Conservation (phyloP, 2,113 vertebrate genomes). For the Limnothrissa miodon region DNA sequence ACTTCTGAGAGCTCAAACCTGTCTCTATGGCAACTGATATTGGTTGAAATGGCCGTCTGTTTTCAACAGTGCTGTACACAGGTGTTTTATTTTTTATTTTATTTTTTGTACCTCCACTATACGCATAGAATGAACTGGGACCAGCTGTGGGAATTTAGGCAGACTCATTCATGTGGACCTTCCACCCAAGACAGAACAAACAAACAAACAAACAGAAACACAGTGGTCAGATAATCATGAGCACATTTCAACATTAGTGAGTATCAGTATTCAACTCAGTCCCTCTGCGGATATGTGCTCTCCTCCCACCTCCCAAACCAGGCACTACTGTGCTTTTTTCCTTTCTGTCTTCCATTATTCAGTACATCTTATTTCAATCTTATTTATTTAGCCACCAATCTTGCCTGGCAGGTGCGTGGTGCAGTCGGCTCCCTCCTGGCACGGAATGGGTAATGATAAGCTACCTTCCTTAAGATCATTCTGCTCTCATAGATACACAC, state of each 20-base stretch:
- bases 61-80: neutral
- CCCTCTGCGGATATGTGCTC: neutral
- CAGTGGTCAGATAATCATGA: neutral
- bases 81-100: neutral
- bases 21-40: constrained; percentile 50
- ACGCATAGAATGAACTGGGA: neutral
- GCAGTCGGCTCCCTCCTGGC: constrained; percentile 65
- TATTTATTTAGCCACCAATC: constrained; percentile 66
- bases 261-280: neutral
- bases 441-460: constrained; percentile 62
- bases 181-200: constrained; percentile 15
- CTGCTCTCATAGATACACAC: constrained; percentile 16
- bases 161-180: constrained; percentile 18
- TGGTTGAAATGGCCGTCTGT: constrained; percentile 25
- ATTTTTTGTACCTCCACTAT: neutral
- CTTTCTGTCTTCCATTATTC: neutral
- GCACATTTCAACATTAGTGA: neutral
- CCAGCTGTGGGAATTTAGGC: constrained; percentile 26
- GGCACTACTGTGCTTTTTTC: constrained; percentile 47
- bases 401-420: constrained; percentile 62
- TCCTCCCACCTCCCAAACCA: constrained; percentile 31
- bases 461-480: constrained; percentile 62
- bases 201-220: constrained; percentile 38
- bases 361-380: constrained; percentile 63
- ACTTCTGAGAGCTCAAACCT: constrained; percentile 1